phyloP scores from a whole-genome alignment of 2,797 vertebrate species.

The Vultur gryphus region DNA sequence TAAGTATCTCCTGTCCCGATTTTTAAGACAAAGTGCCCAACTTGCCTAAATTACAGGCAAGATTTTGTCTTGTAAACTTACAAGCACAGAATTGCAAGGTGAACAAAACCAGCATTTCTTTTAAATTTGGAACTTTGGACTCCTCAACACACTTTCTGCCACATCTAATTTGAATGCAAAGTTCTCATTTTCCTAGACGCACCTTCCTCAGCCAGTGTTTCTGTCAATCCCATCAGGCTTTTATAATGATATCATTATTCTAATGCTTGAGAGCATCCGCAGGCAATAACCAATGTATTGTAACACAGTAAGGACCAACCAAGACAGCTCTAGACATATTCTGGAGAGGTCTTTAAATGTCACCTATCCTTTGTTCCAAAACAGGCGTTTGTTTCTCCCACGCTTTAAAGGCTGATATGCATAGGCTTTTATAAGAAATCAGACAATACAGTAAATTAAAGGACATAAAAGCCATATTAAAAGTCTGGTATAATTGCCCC shows the following conservation, averaged over 20 bases:
- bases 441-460: background rate
- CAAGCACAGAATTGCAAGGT: background rate
- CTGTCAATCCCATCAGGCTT: background rate
- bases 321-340: background rate
- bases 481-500: background rate
- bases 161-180: background rate
- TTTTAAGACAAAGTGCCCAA: background rate
- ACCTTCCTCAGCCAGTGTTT: background rate
- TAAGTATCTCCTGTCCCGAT: background rate
- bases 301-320: background rate
- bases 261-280: background rate
- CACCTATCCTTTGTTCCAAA: background rate
- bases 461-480: background rate
- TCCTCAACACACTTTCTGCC: background rate
- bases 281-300: background rate
- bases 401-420: background rate
- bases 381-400: background rate
- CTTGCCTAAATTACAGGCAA: background rate
- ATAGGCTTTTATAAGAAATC: background rate
- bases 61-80: background rate
- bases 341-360: background rate
- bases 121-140: background rate
- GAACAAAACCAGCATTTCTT: background rate
- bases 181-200: background rate
- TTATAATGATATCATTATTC: fast-evolving